These are phyloP conservation scores for Drosophila anomalipes DNA, from an alignment of 2,888 invertebrate species.

Conservation along the genomic window DNA sequence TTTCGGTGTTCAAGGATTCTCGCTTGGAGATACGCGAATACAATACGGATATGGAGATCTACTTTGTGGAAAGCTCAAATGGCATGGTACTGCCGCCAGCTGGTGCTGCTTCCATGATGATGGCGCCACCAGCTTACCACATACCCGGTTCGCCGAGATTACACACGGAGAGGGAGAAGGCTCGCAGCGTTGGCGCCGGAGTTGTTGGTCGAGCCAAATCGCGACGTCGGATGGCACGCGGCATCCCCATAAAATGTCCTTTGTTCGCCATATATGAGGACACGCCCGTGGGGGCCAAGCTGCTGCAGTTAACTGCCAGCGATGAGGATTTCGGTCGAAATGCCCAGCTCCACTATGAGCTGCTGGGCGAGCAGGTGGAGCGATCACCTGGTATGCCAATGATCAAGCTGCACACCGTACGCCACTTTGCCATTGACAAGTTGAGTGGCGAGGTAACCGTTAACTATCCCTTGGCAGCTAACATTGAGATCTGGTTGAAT, in stretches of 20 bases:
- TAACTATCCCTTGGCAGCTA: slow-evolving; percentile 90
- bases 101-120: slow-evolving; percentile 65
- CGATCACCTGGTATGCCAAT: slow-evolving; percentile 85
- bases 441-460: slow-evolving; percentile 91
- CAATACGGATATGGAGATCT: slow-evolving; percentile 86
- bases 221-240: slow-evolving; percentile 61
- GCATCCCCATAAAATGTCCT: slow-evolving; percentile 85
- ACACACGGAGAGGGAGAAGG: slow-evolving; percentile 53
- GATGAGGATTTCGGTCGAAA: slow-evolving; percentile 91
- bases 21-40: slow-evolving; percentile 89
- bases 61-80: slow-evolving; percentile 83
- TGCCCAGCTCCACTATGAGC: slow-evolving; percentile 90
- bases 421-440: slow-evolving; percentile 90
- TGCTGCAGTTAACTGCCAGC: slow-evolving; percentile 89
- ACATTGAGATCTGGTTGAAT: slow-evolving; percentile 91
- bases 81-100: slow-evolving; percentile 51
- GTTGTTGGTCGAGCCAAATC: slow-evolving; percentile 62
- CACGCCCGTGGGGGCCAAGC: slow-evolving; percentile 89
- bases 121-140: slow-evolving; percentile 77
- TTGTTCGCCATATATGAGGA: slow-evolving; percentile 91
- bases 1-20: slow-evolving; percentile 89
- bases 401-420: slow-evolving; percentile 83
- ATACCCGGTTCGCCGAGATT: slow-evolving; percentile 83
- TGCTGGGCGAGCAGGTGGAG: slow-evolving; percentile 89
- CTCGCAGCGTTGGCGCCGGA: slow-evolving; percentile 1